Conservation (phyloP, 1,140 invertebrate species). For the Mesaphorura yosii region DNA sequence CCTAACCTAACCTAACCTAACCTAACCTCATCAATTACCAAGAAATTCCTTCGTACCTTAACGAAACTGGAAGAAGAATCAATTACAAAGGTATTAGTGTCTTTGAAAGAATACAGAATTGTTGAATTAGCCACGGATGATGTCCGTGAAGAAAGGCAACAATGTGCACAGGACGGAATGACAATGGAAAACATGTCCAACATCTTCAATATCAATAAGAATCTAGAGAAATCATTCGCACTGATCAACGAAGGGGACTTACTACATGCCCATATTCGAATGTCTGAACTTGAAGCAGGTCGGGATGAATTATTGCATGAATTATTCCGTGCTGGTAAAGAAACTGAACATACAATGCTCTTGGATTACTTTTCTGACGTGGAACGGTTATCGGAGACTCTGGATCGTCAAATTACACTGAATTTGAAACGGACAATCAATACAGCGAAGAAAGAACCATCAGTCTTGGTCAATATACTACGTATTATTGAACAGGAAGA, state of each 20-base stretch:
- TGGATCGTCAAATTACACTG: conserved; percentile 82
- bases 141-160: conserved; percentile 82
- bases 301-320: conserved; percentile 90
- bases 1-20: no score
- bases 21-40: no score
- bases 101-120: no score
- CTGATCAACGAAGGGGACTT: conserved; percentile 92
- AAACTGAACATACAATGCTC: conserved; percentile 73
- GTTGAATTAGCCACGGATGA: conserved; percentile 62
- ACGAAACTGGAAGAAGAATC: no score
- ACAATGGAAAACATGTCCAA: conserved; percentile 97
- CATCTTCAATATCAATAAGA: conserved; percentile 94
- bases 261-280: conserved; percentile 80
- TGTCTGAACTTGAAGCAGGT: conserved; percentile 91
- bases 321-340: conserved; percentile 82
- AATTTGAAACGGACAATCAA: conserved; percentile 82
- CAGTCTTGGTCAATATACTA: conserved; percentile 87
- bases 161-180: conserved; percentile 88
- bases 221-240: conserved; percentile 84
- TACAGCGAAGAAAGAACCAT: conserved; percentile 87
- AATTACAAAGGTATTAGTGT: no score
- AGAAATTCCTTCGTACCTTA: no score
- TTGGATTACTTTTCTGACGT: conserved; percentile 95
- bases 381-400: conserved; percentile 71
- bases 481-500: conserved; percentile 95